Evolutionary conservation across 2,888 invertebrate genomes (phyloP).

Genomic region (Nomada fucata): DNA sequence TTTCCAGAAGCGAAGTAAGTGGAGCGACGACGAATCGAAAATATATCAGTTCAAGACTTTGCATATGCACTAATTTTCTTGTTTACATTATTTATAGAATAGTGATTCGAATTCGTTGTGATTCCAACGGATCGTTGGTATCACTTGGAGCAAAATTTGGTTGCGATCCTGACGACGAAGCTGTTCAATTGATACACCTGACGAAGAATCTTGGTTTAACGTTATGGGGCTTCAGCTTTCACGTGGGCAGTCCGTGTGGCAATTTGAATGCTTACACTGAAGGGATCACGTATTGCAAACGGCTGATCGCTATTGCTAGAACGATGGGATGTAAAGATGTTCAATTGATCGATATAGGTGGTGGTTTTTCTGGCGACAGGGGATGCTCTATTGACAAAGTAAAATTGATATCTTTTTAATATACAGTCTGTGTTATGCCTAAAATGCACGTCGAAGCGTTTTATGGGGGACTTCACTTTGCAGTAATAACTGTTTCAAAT

Average conservation of each 20-base stretch:
- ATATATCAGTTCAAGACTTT: not conserved
- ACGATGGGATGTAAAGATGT: slow-evolving; percentile 85
- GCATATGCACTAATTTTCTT: not conserved
- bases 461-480: too few relatives aligned
- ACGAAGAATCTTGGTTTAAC: slow-evolving; percentile 75
- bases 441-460: too few relatives aligned
- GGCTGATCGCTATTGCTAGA: slow-evolving; percentile 85
- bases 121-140: slow-evolving; percentile 62
- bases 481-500: too few relatives aligned
- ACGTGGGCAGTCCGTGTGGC: slow-evolving; percentile 78
- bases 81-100: slow-evolving; percentile 65
- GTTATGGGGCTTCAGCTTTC: slow-evolving; percentile 81
- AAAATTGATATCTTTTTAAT: not conserved
- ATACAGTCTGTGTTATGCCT: too few relatives aligned
- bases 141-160: slow-evolving; percentile 79
- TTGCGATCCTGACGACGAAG: slow-evolving; percentile 76
- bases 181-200: slow-evolving; percentile 71
- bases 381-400: slow-evolving; percentile 69
- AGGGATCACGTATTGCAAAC: slow-evolving; percentile 85
- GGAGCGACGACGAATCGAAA: not conserved
- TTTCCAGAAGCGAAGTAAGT: slow-evolving; percentile 85
- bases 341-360: slow-evolving; percentile 86
- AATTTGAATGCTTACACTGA: slow-evolving; percentile 85
- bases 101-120: slow-evolving; percentile 78
- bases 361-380: slow-evolving; percentile 86